These are phyloP conservation scores for Trisateles emortualis DNA, from an alignment of 2,888 invertebrate genomes.

Conservation along the genomic window DNA sequence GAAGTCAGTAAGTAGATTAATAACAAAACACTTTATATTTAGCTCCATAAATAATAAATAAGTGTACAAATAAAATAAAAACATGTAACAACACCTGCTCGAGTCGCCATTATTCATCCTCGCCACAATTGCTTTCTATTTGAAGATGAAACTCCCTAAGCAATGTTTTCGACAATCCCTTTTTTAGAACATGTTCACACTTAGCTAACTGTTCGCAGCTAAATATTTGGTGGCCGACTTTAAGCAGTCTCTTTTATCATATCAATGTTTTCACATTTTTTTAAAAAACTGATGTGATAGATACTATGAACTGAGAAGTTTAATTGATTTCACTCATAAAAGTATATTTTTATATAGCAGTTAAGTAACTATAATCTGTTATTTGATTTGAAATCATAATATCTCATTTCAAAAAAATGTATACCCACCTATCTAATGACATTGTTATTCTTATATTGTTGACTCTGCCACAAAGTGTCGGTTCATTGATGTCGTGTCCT, in stretches of 20 bases:
- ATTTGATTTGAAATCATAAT: too few species aligned
- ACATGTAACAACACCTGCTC: constrained; percentile 16
- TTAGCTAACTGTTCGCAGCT: constrained; percentile 1
- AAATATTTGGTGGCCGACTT: background rate
- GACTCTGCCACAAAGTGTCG: constrained; percentile 6
- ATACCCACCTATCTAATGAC: too few species aligned
- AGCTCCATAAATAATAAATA: constrained; percentile 16
- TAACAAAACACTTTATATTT: constrained; percentile 11
- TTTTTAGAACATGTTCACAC: constrained; percentile 23
- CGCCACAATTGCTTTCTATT: constrained; percentile 44
- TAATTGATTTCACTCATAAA: too few species aligned
- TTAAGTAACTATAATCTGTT: too few species aligned
- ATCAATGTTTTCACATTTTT: background rate
- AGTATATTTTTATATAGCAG: too few species aligned
- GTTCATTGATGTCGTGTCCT: constrained; percentile 10
- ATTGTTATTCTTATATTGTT: too few species aligned
- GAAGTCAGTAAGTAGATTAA: constrained; percentile 4
- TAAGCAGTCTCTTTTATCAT: background rate
- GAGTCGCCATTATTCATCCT: constrained; percentile 30
- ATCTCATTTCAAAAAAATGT: too few species aligned
- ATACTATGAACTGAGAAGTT: too few species aligned
- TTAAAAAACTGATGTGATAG: too few species aligned
- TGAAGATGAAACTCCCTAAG: constrained; percentile 32
- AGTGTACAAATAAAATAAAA: constrained; percentile 15
- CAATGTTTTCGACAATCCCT: constrained; percentile 36